These are phyloP conservation scores for Engraulis encrasicolus DNA, from an alignment of 2,113 vertebrate genomes.

Conservation along the genomic window DNA sequence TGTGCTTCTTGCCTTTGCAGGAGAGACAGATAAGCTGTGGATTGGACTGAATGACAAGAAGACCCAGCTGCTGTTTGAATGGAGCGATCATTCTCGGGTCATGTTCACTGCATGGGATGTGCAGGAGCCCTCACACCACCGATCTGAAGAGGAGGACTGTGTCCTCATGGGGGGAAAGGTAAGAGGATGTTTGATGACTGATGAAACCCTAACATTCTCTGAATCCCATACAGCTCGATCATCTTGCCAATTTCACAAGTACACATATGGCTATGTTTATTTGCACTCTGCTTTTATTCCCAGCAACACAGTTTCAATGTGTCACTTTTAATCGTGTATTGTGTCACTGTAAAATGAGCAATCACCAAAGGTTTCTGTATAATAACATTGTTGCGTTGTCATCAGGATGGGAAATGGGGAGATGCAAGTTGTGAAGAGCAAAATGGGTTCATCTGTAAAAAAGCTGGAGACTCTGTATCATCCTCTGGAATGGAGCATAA, in stretches of 20 bases:
- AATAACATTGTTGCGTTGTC: neutral
- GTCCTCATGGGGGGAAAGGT: slow-evolving; percentile 88
- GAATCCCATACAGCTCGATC: neutral
- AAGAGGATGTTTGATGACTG: slow-evolving; percentile 27
- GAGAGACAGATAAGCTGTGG: slow-evolving; percentile 84
- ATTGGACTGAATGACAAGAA: slow-evolving; percentile 89
- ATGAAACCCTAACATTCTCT: too few relatives aligned
- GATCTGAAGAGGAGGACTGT: slow-evolving; percentile 81
- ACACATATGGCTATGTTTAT: too few relatives aligned
- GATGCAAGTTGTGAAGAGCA: slow-evolving; percentile 81
- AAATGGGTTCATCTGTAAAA: slow-evolving; percentile 85
- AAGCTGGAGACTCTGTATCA: slow-evolving; percentile 61
- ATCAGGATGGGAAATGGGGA: slow-evolving; percentile 89
- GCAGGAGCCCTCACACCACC: slow-evolving; percentile 78
- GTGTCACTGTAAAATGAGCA: neutral
- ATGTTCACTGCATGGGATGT: slow-evolving; percentile 84
- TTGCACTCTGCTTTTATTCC: too few relatives aligned
- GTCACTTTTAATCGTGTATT: neutral
- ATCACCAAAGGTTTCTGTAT: neutral
- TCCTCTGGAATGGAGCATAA: slow-evolving; percentile 56
- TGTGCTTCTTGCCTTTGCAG: slow-evolving; percentile 62
- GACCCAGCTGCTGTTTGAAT: slow-evolving; percentile 89
- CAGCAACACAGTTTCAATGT: too few relatives aligned
- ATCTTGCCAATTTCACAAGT: neutral
- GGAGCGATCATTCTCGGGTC: slow-evolving; percentile 86